A percentile compares a stretch with the other conserved stretches of the same genome.
These are phyloP conservation scores for Drosophila diplacantha DNA, from an alignment of 2,888 invertebrate genomes.

Conservation along the genomic window DNA sequence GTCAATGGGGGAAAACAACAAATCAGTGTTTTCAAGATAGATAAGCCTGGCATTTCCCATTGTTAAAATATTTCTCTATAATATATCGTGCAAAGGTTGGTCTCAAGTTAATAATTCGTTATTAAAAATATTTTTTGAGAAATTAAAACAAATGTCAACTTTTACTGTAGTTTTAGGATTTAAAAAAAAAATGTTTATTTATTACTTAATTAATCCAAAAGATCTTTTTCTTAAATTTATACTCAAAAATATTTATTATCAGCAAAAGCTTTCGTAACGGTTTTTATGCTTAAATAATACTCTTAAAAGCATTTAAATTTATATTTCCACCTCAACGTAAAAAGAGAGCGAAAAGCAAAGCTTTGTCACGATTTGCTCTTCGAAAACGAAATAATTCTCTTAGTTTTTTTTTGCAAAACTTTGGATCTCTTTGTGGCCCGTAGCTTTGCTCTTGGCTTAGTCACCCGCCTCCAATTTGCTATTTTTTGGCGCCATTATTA, in stretches of 20 bases:
- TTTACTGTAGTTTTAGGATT: too few relatives aligned
- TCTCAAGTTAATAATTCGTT: too few relatives aligned
- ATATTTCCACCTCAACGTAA: slow-evolving; percentile 8
- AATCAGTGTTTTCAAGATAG: neutral
- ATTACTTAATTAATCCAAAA: too few relatives aligned
- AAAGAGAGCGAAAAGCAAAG: slow-evolving; percentile 3
- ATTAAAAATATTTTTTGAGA: too few relatives aligned
- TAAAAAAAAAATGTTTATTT: too few relatives aligned
- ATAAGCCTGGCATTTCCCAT: slow-evolving; percentile 6
- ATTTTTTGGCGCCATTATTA: slow-evolving; percentile 28
- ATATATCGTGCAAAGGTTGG: neutral
- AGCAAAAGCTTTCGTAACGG: slow-evolving; percentile 27
- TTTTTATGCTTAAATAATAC: neutral
- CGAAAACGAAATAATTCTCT: neutral
- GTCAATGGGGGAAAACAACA: slow-evolving; percentile 1
- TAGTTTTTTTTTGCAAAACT: neutral
- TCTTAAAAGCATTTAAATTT: slow-evolving; percentile 24
- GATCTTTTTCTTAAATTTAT: too few relatives aligned
- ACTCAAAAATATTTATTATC: too few relatives aligned
- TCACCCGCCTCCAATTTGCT: slow-evolving; percentile 16
- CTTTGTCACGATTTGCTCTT: slow-evolving; percentile 4
- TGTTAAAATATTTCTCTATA: neutral
- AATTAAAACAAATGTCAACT: too few relatives aligned
- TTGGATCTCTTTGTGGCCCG: slow-evolving; percentile 3
- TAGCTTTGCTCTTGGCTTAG: slow-evolving; percentile 16